Evolutionary conservation across 2,797 vertebrate species (phyloP), one percentile per base, ranked within the genome.

Genomic region (Sorex maritimensis): DNA sequence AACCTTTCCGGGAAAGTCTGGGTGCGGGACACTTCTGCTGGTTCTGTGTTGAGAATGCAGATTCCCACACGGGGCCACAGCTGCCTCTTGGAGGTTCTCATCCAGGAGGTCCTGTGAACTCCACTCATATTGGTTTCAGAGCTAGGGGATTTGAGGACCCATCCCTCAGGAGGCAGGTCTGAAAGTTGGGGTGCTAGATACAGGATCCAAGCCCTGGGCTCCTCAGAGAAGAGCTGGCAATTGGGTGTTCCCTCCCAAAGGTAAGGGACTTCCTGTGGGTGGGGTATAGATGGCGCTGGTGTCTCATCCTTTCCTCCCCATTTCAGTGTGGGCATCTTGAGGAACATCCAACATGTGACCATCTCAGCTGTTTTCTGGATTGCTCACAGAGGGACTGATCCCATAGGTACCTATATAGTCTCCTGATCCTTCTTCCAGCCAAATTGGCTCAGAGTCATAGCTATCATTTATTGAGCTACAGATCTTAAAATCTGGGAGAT

Each of bases 401-500:
- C 46, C 24, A 38, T 13, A 2, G 28, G 26, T 67, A 46, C 7
- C n/a, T 63, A 6, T 28, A 17, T 63, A 49, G 58, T 44, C 41
- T 5, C 41, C 41, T 44, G 41, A 5, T 44, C 41, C 41, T 44
- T 44, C 41, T 44, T 7, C 41, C 41, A 44, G 41, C 41, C 41
- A 44, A 7, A 44, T 44, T 44, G 41, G 41, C 41, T 44, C 41
- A 44, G 41, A 44, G 41, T 44, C 41, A 44, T 44, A 82, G 28
- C 55, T 85, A 52, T 67, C 84, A 17, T 72, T 24, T 68, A n/a
- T 63, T 90, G 80, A 88, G 38, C 61, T 85, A 30, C 49, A 87
- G 1, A n/a, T 73, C 41, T 86, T 74, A 46, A 11, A 24, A 71
- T 44, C 52, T 58, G 61, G 28, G n/a, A 46, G n/a, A 67, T 75